phyloP scores from a whole-genome alignment of 2,888 invertebrate genomes.

The Acanthacorydalis orientalis region DNA sequence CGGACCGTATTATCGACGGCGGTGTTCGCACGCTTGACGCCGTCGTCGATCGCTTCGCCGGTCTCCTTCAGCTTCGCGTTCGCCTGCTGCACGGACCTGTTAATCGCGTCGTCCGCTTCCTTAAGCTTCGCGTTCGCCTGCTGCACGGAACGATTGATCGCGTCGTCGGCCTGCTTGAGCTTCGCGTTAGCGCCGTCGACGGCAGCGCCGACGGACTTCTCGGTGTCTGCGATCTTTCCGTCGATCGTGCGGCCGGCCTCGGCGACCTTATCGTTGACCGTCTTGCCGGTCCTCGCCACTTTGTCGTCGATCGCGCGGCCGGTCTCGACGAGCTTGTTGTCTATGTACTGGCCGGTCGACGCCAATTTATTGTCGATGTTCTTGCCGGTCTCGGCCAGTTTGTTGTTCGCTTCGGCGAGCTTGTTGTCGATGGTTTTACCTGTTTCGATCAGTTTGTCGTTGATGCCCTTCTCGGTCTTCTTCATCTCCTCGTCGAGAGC shows the following conservation, averaged over 20 bases:
- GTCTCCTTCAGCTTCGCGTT: slow-evolving; percentile 11
- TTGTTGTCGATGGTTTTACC: slow-evolving; percentile 11
- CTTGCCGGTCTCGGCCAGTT: slow-evolving; percentile 12
- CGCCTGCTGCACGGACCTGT: slow-evolving; percentile 9
- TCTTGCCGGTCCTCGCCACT: slow-evolving; percentile 7
- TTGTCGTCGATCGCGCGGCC: slow-evolving; percentile 12
- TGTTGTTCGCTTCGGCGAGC: slow-evolving; percentile 1
- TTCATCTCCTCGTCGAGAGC: slow-evolving; percentile 15
- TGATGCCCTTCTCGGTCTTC: slow-evolving; percentile 23
- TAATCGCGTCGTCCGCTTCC: not conserved
- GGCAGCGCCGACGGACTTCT: not conserved
- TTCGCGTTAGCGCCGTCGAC: slow-evolving; percentile 6
- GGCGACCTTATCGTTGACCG: slow-evolving; percentile 12
- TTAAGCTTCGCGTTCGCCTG: slow-evolving; percentile 5
- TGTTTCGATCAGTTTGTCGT: slow-evolving; percentile 16
- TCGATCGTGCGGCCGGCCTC: slow-evolving; percentile 25
- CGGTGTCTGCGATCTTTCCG: slow-evolving; percentile 8
- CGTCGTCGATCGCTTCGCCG: slow-evolving; percentile 11
- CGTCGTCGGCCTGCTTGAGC: slow-evolving; percentile 6
- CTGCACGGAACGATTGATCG: slow-evolving; percentile 6
- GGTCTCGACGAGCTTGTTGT: slow-evolving; percentile 17
- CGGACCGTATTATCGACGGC: slow-evolving; percentile 9
- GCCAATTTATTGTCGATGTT: slow-evolving; percentile 13
- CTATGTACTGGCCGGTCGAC: slow-evolving; percentile 24
- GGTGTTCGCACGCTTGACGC: slow-evolving; percentile 7